Base-by-base conservation (phyloP, 2,888 invertebrate genomes). In the Rhynchonema sp. region DNA sequence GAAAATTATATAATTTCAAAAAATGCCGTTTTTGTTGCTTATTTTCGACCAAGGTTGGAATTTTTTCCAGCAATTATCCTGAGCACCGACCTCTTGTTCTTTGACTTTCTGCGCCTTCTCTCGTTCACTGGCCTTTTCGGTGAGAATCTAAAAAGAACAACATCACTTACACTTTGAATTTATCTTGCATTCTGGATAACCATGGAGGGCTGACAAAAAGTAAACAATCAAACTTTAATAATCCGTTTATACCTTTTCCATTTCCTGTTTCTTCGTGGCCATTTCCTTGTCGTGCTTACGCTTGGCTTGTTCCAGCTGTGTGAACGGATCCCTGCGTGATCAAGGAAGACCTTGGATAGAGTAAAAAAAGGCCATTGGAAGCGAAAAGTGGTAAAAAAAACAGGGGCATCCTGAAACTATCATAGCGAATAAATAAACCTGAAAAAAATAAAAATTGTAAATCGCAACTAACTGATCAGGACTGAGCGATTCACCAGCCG, bases 251-350 rank as follows among this genome's bases (percentile, higher is more conserved):
- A 96, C 94, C 79, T 90, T 90, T 74, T 96, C 94, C 90, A 96
- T 91, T 76, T 94, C 94, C 53, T 84, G 84, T 76, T 96, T 94
- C 90, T 96, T 94, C 74, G 91, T 92, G 20, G 57, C 92, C 87
- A 94, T 89, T 76, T 91, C 90, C 64, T 83, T 81, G 74, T 92
- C 90, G 70, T 96, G 94, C 71, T 92, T 91, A 63, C 87, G 82
- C 75, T 90, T 91, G 74, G 96, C 96, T 74, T 94, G 92, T 74
- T 96, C 96, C 85, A 98, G 87, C 77, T 92, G 92, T 60, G 92
- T 89, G 73, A 98, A 79, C 56, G 98, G 98, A 79, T 96, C 96
- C 83, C 88, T 88, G 77, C 25, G n/a, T n/a, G n/a, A n/a, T n/a
- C n/a, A n/a, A n/a, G n/a, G n/a, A n/a, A n/a, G n/a, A n/a, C n/a